Evolutionary conservation across 2,888 invertebrate genomes (phyloP).

Genomic region (Protonemura montana): DNA sequence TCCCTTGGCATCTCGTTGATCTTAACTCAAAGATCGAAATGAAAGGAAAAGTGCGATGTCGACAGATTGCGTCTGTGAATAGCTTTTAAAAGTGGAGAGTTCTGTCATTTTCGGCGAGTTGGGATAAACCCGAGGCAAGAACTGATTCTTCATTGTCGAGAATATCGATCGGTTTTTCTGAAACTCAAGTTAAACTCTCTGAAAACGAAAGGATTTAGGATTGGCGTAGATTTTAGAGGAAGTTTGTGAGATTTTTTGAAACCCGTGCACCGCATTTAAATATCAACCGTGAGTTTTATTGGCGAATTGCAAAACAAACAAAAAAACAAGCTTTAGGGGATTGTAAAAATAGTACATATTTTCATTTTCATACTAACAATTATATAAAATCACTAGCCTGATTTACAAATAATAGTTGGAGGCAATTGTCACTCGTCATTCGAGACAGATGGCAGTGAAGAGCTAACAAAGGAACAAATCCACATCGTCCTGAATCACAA

Average conservation of each 20-base stretch:
- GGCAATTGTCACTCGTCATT: constrained; percentile 13
- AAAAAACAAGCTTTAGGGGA: background rate
- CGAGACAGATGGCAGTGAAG: constrained; percentile 9
- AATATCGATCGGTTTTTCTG: background rate
- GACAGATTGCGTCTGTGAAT: too few relatives aligned
- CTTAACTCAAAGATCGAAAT: background rate
- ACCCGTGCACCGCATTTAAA: background rate
- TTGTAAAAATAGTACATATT: background rate
- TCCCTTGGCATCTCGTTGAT: background rate
- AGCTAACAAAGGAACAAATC: background rate
- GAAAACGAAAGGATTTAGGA: background rate
- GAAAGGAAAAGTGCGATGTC: background rate
- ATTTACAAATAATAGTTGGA: constrained; percentile 20
- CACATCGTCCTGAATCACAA: background rate
- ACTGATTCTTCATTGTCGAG: background rate
- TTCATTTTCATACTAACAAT: constrained; percentile 28
- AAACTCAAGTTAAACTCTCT: background rate
- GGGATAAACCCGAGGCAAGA: background rate
- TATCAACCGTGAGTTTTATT: background rate
- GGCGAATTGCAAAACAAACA: background rate
- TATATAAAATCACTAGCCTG: constrained; percentile 34
- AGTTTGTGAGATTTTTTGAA: background rate
- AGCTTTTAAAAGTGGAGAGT: background rate
- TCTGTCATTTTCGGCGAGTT: background rate
- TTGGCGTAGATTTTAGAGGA: background rate